These are phyloP conservation scores for Centropristis striata DNA, from an alignment of 2,113 vertebrate species.

Conservation along the genomic window DNA sequence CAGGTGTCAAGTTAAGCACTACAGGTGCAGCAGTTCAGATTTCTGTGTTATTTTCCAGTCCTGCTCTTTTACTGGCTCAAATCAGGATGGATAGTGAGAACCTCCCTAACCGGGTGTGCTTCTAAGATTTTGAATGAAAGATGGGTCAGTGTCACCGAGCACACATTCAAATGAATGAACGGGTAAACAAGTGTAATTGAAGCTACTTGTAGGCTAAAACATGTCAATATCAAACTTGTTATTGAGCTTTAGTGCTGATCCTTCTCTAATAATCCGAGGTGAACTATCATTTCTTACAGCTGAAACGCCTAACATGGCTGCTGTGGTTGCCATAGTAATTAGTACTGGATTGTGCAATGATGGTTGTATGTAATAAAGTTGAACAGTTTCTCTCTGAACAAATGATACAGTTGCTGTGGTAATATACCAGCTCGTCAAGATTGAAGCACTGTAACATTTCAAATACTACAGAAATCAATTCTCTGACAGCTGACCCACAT, in stretches of 20 bases:
- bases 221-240: background rate
- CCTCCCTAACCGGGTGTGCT: background rate
- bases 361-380: background rate
- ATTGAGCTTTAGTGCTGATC: background rate
- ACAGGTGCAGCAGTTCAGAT: conserved; percentile 67
- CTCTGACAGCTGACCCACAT: background rate
- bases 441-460: background rate
- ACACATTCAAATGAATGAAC: background rate
- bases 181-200: background rate
- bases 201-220: background rate
- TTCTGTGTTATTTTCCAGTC: conserved; percentile 30
- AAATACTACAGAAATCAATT: background rate
- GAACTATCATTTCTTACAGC: conserved; percentile 7
- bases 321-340: conserved; percentile 42
- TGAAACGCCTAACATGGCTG: background rate
- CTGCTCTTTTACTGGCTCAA: conserved; percentile 18
- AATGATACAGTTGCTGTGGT: conserved; percentile 3
- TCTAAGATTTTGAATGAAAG: background rate
- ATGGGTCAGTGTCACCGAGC: background rate
- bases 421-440: background rate
- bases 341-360: conserved; percentile 2
- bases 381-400: background rate
- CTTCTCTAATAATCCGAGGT: conserved; percentile 2
- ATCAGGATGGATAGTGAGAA: background rate
- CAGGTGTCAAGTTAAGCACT: conserved; percentile 68